Percentiles rank a stretch among this genome's conserved stretches.
Conservation (phyloP, 2,797 vertebrate genomes). For the Glossophaga mutica region DNA sequence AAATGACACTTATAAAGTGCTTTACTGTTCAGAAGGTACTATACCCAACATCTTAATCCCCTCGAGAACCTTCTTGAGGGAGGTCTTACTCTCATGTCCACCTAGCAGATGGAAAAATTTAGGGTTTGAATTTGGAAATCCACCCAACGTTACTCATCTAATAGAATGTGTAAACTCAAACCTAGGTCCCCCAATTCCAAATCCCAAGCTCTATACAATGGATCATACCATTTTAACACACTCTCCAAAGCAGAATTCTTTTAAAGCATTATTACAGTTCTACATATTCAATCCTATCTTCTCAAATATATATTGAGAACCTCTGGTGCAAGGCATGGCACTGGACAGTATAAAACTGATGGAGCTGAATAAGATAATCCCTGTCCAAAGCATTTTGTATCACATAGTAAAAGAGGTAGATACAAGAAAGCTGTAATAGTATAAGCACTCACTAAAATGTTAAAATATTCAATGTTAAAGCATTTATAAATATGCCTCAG, state of each 20-base stretch:
- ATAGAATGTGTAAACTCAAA: background rate
- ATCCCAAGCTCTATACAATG: background rate
- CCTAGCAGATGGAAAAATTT: background rate
- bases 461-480: background rate
- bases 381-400: constrained; percentile 15
- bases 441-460: constrained; percentile 2
- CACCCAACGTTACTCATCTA: background rate
- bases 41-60: background rate
- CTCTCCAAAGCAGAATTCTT: background rate
- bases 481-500: background rate
- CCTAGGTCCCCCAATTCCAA: background rate
- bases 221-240: background rate
- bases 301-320: background rate
- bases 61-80: background rate
- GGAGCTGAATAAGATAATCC: background rate
- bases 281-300: constrained; percentile 23
- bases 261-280: background rate
- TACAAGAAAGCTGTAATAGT: background rate
- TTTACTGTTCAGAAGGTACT: background rate
- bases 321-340: background rate
- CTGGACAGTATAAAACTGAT: background rate
- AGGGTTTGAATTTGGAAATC: background rate
- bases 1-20: background rate
- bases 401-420: background rate
- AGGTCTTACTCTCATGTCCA: background rate